Evolutionary conservation across 2,113 vertebrate species (phyloP).

Genomic region (Solea solea): DNA sequence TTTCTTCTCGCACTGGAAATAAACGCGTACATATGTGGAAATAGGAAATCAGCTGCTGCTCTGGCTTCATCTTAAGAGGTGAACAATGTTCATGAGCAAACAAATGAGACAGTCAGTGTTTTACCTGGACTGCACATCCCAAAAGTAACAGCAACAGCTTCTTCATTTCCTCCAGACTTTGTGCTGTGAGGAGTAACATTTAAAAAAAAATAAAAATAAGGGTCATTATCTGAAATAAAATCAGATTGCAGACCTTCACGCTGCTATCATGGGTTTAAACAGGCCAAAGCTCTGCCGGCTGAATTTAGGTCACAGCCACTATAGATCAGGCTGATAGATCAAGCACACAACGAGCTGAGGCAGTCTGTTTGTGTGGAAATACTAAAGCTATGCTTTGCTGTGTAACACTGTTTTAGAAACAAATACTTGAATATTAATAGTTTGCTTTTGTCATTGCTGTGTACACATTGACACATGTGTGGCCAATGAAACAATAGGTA

Average conservation of each 20-base stretch:
- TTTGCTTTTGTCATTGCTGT: background rate
- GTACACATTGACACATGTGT: background rate
- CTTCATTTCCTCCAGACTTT: slow-evolving; percentile 92
- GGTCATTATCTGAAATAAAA: slow-evolving; percentile 10
- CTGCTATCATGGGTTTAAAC: slow-evolving; percentile 31
- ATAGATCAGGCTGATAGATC: slow-evolving; percentile 49
- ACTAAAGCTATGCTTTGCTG: background rate
- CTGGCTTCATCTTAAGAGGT: background rate
- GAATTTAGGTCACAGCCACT: slow-evolving; percentile 62
- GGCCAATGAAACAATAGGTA: too few relatives aligned
- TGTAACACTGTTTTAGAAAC: background rate
- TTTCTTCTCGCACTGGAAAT: slow-evolving; percentile 91
- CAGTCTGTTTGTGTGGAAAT: slow-evolving; percentile 5
- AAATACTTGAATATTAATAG: background rate
- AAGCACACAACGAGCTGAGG: slow-evolving; percentile 17
- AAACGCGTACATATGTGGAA: slow-evolving; percentile 13
- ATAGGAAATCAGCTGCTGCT: background rate
- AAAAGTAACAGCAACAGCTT: slow-evolving; percentile 90
- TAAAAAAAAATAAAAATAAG: slow-evolving; percentile 46
- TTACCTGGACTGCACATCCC: slow-evolving; percentile 95
- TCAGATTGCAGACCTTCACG: slow-evolving; percentile 5
- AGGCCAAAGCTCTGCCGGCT: slow-evolving; percentile 13
- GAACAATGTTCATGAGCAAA: background rate
- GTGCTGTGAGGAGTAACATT: slow-evolving; percentile 78
- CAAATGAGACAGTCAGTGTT: background rate